Percentiles rank a stretch among this genome's conserved stretches.
These are phyloP conservation scores for Cavia porcellus DNA, from an alignment of 2,113 vertebrate genomes.

Conservation along the genomic window DNA sequence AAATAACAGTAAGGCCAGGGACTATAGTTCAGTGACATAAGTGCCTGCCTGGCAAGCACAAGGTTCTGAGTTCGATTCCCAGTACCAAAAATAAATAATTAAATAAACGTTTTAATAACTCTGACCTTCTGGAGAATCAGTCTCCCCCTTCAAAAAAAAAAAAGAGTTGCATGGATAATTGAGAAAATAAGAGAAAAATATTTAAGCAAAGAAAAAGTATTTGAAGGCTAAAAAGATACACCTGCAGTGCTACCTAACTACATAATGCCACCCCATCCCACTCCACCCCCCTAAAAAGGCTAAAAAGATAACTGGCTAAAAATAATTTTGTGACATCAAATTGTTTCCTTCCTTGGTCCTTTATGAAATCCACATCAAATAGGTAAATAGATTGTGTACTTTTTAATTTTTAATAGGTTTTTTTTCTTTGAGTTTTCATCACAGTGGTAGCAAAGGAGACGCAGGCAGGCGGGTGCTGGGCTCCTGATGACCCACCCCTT, in stretches of 20 bases:
- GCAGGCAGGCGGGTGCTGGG: background rate
- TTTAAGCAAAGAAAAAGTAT: background rate
- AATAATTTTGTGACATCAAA: background rate
- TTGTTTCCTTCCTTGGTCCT: background rate
- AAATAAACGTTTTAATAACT: too few relatives aligned
- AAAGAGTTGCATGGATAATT: background rate
- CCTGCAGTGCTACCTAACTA: background rate
- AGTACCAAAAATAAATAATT: background rate
- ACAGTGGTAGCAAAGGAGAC: background rate
- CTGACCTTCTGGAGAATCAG: background rate
- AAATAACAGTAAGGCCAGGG: background rate
- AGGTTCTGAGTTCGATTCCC: too few relatives aligned
- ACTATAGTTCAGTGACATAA: too few relatives aligned
- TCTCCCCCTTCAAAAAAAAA: background rate
- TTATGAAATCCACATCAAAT: conserved; percentile 1
- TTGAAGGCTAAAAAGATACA: background rate
- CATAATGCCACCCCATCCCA: background rate
- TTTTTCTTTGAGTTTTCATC: background rate
- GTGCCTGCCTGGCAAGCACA: too few relatives aligned
- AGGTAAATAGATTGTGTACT: background rate
- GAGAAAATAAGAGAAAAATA: background rate
- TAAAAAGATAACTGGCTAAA: background rate
- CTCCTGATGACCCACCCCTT: background rate
- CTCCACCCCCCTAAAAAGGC: background rate
- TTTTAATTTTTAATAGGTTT: background rate